These are phyloP conservation scores for Tenthredo amoena DNA, from an alignment of 2,888 invertebrate genomes.

Conservation along the genomic window DNA sequence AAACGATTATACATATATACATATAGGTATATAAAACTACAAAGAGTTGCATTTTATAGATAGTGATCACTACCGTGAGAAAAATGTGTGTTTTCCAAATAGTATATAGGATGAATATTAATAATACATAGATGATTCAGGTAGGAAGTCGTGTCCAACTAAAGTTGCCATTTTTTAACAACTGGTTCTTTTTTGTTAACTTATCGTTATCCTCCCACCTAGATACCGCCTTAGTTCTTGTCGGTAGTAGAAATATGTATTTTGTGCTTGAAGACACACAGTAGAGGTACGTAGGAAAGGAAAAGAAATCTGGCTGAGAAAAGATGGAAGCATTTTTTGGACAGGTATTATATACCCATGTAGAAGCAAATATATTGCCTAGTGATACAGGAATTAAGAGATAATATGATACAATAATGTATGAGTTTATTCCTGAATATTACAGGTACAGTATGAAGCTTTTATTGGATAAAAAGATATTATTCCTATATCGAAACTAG, in stretches of 20 bases:
- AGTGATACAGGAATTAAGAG: conserved; percentile 7
- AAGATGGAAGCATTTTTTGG: conserved; percentile 17
- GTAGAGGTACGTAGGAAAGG: background rate
- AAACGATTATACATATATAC: conserved; percentile 2
- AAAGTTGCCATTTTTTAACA: conserved; percentile 57
- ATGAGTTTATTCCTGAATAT: background rate
- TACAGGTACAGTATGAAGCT: background rate
- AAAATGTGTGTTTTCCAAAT: conserved; percentile 55
- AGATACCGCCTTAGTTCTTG: background rate
- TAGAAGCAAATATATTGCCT: conserved; percentile 27
- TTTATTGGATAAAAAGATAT: background rate
- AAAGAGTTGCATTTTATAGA: conserved; percentile 44
- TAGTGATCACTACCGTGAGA: conserved; percentile 39
- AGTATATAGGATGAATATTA: conserved; percentile 56
- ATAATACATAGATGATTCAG: conserved; percentile 55
- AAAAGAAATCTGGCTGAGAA: background rate
- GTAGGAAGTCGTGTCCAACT: conserved; percentile 53
- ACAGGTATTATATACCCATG: background rate
- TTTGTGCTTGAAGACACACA: background rate
- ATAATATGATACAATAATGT: background rate
- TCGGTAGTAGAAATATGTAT: background rate
- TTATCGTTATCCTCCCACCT: background rate
- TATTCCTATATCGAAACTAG: background rate
- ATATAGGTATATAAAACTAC: background rate
- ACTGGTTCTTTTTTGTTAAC: background rate